Conservation (phyloP, 64 coral and sea anemone species). For the Hydrozoanthus tunicans region DNA sequence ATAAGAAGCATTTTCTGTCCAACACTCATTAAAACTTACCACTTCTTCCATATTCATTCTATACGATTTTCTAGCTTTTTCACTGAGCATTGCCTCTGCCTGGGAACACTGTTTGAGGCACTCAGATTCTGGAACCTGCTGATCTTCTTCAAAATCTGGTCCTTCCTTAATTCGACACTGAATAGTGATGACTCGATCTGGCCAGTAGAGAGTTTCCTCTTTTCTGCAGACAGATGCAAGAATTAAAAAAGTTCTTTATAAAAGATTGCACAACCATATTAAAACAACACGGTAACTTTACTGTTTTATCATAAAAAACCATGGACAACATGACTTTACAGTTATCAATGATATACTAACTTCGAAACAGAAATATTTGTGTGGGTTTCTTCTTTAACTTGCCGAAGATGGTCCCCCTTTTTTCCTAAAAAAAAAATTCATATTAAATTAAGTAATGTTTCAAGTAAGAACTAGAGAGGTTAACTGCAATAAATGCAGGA, state of each 20-base stretch:
- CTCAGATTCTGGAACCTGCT: conserved; percentile 37
- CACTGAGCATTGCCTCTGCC: conserved; percentile 51
- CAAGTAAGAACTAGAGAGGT: background rate
- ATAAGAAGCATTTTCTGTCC: background rate
- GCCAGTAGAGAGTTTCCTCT: conserved; percentile 62
- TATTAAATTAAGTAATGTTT: background rate
- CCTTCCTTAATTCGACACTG: conserved; percentile 54
- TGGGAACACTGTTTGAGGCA: conserved; percentile 43
- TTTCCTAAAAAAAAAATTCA: background rate
- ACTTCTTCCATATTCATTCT: conserved; percentile 57
- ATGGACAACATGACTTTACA: too few species aligned
- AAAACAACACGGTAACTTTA: too few species aligned
- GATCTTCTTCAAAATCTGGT: conserved; percentile 35
- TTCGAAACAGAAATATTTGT: conserved; percentile 63
- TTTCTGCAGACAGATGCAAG: conserved; percentile 1
- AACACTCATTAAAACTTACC: conserved; percentile 5
- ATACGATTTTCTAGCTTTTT: conserved; percentile 57
- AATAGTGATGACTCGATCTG: conserved; percentile 49
- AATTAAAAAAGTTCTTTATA: background rate
- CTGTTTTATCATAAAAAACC: too few species aligned
- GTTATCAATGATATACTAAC: conserved; percentile 16
- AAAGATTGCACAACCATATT: background rate
- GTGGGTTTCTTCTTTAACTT: conserved; percentile 65
- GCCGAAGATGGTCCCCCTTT: conserved; percentile 57
- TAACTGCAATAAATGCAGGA: background rate